Conservation (phyloP, 1,140 invertebrate species). For the Brachionus sp. region DNA sequence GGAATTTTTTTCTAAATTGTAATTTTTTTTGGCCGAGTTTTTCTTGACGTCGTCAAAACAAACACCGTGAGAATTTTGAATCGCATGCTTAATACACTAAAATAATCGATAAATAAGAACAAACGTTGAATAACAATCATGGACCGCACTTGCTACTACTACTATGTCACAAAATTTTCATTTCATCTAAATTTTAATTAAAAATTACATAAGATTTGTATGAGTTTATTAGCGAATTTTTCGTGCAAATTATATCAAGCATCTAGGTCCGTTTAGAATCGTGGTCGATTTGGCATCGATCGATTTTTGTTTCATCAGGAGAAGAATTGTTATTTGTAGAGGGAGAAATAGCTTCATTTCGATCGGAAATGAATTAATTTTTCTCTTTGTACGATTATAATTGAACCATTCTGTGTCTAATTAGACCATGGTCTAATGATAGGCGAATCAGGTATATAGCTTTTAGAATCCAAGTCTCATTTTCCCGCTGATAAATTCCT, state of each 20-base stretch:
- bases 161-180: neutral
- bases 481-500: neutral
- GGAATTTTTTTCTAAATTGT: neutral
- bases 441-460: neutral
- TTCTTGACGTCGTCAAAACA: neutral
- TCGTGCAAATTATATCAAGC: neutral
- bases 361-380: neutral
- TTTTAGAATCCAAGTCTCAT: neutral
- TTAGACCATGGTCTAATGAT: neutral
- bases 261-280: neutral
- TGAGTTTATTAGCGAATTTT: neutral
- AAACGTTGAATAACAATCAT: neutral
- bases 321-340: neutral
- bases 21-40: neutral
- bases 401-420: neutral
- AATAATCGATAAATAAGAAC: neutral
- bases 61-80: neutral
- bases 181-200: conserved; percentile 7
- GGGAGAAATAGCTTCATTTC: neutral
- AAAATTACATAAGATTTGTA: conserved; percentile 11
- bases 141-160: neutral
- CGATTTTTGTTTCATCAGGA: neutral
- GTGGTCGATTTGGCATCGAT: neutral
- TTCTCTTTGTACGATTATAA: neutral
- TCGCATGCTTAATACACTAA: neutral